These are phyloP conservation scores for Synanthedon tipuliformis DNA, from an alignment of 2,888 invertebrate species.

Conservation along the genomic window DNA sequence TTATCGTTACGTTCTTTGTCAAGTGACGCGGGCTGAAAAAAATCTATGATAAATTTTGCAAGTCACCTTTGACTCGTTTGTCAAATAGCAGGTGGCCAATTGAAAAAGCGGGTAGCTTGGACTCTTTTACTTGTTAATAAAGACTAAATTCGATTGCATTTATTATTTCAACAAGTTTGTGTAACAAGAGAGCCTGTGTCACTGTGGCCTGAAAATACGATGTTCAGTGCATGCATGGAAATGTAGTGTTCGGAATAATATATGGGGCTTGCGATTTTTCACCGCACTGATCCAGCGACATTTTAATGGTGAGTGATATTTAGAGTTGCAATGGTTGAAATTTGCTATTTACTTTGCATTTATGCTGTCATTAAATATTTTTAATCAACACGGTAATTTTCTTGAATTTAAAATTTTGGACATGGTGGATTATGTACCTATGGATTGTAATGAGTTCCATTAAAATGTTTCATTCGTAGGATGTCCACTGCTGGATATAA, in stretches of 20 bases:
- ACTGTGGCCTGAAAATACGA: slow-evolving; percentile 40
- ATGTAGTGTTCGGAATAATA: slow-evolving; percentile 37
- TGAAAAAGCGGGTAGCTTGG: slow-evolving; percentile 9
- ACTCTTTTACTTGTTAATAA: slow-evolving; percentile 11
- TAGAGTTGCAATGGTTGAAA: not conserved
- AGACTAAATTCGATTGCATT: slow-evolving; percentile 11
- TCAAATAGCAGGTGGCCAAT: slow-evolving; percentile 40
- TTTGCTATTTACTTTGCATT: too few relatives aligned
- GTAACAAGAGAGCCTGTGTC: slow-evolving; percentile 22
- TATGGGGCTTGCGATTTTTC: slow-evolving; percentile 11
- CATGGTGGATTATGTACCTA: too few relatives aligned
- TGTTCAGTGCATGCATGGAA: slow-evolving; percentile 36
- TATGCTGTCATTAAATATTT: too few relatives aligned
- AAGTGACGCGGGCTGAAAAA: slow-evolving; percentile 44
- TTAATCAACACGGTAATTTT: too few relatives aligned
- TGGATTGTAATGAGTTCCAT: too few relatives aligned
- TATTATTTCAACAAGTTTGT: slow-evolving; percentile 8
- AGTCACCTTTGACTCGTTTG: slow-evolving; percentile 57
- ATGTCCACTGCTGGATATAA: too few relatives aligned
- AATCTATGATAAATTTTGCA: slow-evolving; percentile 47
- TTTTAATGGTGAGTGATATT: not conserved
- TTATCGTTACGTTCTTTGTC: slow-evolving; percentile 49
- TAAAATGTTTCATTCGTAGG: too few relatives aligned
- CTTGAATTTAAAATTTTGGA: too few relatives aligned
- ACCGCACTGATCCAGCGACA: not conserved